These are phyloP conservation scores for Scolopax rusticola DNA, from an alignment of 2,797 vertebrate species.

Conservation along the genomic window DNA sequence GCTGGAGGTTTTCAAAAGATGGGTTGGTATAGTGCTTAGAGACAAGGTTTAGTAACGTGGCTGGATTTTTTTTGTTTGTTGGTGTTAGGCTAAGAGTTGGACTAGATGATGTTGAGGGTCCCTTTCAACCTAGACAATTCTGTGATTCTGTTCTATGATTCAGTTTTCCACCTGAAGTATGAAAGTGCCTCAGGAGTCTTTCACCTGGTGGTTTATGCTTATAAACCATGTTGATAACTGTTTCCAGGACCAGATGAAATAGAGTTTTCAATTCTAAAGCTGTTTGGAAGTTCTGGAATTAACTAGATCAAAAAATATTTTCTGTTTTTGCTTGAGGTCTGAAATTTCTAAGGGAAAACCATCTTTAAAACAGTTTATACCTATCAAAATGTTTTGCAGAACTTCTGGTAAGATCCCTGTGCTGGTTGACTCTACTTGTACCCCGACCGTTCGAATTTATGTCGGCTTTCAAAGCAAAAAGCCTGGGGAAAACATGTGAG, in stretches of 20 bases:
- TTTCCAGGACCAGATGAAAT: neutral
- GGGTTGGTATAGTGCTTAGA: too few relatives aligned
- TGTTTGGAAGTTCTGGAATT: neutral
- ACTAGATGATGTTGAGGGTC: too few relatives aligned
- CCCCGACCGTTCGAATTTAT: neutral
- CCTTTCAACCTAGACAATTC: too few relatives aligned
- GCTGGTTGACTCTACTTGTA: neutral
- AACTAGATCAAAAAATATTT: neutral
- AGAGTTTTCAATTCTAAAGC: neutral
- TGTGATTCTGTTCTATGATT: too few relatives aligned
- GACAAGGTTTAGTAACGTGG: too few relatives aligned
- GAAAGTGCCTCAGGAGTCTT: neutral
- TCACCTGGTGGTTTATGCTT: neutral
- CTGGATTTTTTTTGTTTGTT: too few relatives aligned
- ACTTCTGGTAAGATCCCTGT: neutral
- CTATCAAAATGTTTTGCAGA: neutral
- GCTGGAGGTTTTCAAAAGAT: too few relatives aligned
- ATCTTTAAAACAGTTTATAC: neutral
- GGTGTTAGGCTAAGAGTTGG: too few relatives aligned
- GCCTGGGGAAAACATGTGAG: neutral
- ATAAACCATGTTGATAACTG: neutral
- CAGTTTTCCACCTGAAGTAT: neutral
- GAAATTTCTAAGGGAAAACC: neutral
- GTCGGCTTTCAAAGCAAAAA: neutral
- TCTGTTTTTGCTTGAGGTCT: neutral